Evolutionary conservation across 2,113 vertebrate genomes (phyloP).

Genomic region (Todiramphus chloris): DNA sequence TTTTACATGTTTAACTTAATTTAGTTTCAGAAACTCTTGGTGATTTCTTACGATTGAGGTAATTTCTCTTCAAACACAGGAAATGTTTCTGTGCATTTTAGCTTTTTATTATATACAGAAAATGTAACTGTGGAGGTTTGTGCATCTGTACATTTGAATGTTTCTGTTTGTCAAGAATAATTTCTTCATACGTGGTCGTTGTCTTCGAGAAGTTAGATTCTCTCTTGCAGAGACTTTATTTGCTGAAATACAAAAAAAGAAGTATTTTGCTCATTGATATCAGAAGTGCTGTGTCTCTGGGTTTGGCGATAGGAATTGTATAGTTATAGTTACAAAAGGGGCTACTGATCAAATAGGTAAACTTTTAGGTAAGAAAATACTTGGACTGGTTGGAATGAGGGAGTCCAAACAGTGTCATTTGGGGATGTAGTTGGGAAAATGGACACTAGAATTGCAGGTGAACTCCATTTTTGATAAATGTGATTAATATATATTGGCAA

Average conservation of each 20-base stretch:
- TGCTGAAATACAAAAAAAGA: not conserved
- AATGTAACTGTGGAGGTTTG: not conserved
- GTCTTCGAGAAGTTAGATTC: not conserved
- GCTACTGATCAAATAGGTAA: not conserved
- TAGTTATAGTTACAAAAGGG: not conserved
- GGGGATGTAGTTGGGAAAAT: not conserved
- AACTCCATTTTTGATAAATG: not conserved
- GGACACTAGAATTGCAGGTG: not conserved
- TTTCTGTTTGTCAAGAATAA: not conserved
- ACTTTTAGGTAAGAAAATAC: not conserved
- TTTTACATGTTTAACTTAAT: not conserved
- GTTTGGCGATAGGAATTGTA: not conserved
- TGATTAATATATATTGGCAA: not conserved
- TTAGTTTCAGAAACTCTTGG: not conserved
- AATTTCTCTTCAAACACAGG: not conserved
- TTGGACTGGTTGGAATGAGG: not conserved
- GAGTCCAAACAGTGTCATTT: not conserved
- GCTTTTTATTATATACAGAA: not conserved
- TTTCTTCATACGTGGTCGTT: not conserved
- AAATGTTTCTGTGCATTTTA: not conserved
- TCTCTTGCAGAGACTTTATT: not conserved
- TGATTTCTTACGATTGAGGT: not conserved
- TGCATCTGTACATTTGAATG: not conserved
- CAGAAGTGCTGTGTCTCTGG: not conserved
- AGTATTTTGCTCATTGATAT: not conserved